Conservation (phyloP, 1,140 invertebrate species). For the Trachelipus rathkii region DNA sequence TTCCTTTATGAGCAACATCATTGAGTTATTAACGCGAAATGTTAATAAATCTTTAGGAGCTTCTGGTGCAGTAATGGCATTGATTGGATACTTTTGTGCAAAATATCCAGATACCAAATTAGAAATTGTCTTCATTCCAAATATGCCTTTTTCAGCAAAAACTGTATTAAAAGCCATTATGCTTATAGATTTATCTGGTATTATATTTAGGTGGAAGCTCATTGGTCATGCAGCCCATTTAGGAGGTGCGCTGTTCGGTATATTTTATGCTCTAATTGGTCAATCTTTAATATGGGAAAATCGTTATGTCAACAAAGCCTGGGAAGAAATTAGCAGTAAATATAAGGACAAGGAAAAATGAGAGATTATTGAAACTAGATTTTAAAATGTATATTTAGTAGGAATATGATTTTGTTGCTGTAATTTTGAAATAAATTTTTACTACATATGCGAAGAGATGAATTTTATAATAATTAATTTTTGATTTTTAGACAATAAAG, state of each 20-base stretch:
- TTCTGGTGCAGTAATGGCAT: slow-evolving; percentile 86
- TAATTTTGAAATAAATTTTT: too few relatives aligned
- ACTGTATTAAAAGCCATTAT: slow-evolving; percentile 79
- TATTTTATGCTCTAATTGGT: slow-evolving; percentile 57
- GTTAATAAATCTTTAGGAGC: slow-evolving; percentile 80
- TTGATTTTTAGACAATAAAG: too few relatives aligned
- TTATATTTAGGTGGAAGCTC: slow-evolving; percentile 81
- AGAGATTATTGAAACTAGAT: too few relatives aligned
- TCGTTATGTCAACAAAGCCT: neutral
- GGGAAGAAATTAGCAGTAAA: neutral
- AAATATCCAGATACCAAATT: slow-evolving; percentile 78
- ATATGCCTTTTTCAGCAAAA: slow-evolving; percentile 78
- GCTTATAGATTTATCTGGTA: slow-evolving; percentile 71
- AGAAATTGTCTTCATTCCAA: slow-evolving; percentile 84
- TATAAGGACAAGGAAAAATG: neutral
- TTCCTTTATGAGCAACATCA: slow-evolving; percentile 76
- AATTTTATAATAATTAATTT: too few relatives aligned
- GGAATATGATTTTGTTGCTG: too few relatives aligned
- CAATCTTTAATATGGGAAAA: slow-evolving; percentile 28
- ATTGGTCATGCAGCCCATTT: slow-evolving; percentile 98
- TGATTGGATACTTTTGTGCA: slow-evolving; percentile 80
- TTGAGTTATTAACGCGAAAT: slow-evolving; percentile 65
- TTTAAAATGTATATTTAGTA: too few relatives aligned
- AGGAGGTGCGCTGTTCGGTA: slow-evolving; percentile 83
- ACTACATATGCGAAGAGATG: too few relatives aligned